Evolutionary conservation across 2,797 vertebrate genomes (phyloP).

Genomic region (Steatocranus sp.): DNA sequence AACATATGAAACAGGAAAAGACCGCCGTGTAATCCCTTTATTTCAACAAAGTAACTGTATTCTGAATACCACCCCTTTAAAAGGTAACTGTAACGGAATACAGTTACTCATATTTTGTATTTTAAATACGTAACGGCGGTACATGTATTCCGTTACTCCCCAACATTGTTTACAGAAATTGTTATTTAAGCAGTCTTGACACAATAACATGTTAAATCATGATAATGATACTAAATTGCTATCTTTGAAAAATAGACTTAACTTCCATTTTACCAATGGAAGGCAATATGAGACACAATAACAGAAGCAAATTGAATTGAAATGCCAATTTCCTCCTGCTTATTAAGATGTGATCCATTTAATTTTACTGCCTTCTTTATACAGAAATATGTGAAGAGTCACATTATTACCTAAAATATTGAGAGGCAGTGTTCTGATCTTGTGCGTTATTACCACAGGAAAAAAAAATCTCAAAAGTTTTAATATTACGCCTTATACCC

Average conservation of each 20-base stretch:
- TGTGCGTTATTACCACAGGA: neutral
- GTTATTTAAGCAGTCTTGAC: neutral
- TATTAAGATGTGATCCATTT: slow-evolving; percentile 23
- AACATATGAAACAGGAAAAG: too few species aligned
- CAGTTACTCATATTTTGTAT: too few species aligned
- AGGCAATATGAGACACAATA: neutral
- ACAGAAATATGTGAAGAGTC: neutral
- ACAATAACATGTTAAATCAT: neutral
- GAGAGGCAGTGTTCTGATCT: neutral
- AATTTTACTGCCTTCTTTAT: neutral
- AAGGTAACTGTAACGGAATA: too few species aligned
- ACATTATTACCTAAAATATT: neutral
- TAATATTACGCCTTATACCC: neutral
- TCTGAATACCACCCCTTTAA: too few species aligned
- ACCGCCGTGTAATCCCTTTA: too few species aligned
- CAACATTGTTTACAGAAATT: neutral
- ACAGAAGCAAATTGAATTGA: slow-evolving; percentile 39
- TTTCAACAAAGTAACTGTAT: too few species aligned
- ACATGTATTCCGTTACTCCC: too few species aligned
- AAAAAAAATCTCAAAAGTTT: neutral
- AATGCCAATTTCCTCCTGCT: slow-evolving; percentile 12
- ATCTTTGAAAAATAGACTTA: neutral
- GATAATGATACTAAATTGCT: neutral
- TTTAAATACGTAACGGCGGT: too few species aligned
- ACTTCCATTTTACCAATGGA: neutral